Base-by-base conservation (phyloP, 2,797 vertebrate species). In the Coreius guichenoti region DNA sequence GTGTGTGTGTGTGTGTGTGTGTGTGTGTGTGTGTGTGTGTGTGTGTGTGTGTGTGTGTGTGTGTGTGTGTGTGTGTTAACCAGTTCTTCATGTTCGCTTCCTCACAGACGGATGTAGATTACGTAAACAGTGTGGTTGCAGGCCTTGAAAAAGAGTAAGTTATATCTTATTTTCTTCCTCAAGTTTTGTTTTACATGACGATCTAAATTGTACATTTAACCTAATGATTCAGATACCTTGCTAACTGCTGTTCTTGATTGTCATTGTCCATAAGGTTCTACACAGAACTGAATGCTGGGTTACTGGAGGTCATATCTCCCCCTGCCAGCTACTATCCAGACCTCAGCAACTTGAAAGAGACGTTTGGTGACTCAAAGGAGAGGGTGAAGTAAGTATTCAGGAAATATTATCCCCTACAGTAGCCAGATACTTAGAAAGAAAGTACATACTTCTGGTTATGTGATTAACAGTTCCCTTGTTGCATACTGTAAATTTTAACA, bases 331-430 rank as follows among this genome's bases (percentile, higher is more conserved):
- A 97, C 93, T 99, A 99, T 91, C 98, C 98, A 23, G 98, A 99
- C 83, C 91, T 99, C 89, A 95, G 90, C 91, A 97, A 97, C 93
- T 95, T 99, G 93, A 99, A 97, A 92, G 98, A 99, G 91, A 99
- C 98, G 1, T 99, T 99, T 91, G 98, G 98, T 92, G 98, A 99
- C 91, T 98, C 98, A 63, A 98, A 95, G 92, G 98, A 99, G 88
- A 96, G 98, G 95, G 98, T 99, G 87, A 97, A 94, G 98, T 99
- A 93, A 95, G 95, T 87, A 36, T 51, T 49, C n/a, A 12, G 3
- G 17, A n/a, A 33, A 47, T 2, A 9, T 11, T 45, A 29, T 58
- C 16, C 33, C 29, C 36, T 58, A 43, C 8, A 23, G 31, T 36
- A 36, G 21, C 19, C 12, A 51, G 5, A 56, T 29, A 58, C n/a